Evolutionary conservation across 2,888 invertebrate genomes (phyloP).

Genomic region (Drosophila atroscutellata): DNA sequence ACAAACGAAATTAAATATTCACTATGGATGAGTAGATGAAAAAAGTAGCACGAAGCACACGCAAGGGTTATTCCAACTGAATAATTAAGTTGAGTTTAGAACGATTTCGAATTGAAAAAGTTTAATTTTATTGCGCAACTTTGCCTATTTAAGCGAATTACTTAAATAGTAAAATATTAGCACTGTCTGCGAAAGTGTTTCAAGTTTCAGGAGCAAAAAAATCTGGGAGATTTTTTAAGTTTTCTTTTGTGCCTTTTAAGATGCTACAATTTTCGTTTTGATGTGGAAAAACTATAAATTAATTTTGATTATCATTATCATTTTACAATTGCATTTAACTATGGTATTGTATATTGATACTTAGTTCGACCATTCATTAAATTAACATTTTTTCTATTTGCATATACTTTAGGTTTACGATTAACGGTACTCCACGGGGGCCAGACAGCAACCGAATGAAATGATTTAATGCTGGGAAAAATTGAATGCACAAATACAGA

Average conservation of each 20-base stretch:
- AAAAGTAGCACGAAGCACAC: conserved; percentile 36
- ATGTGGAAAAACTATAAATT: conserved; percentile 50
- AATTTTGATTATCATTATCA: conserved; percentile 70
- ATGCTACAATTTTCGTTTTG: conserved; percentile 35
- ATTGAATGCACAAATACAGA: not conserved
- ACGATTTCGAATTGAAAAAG: conserved; percentile 11
- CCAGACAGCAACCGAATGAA: conserved; percentile 24
- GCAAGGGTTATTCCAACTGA: not conserved
- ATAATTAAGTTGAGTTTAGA: not conserved
- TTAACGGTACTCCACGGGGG: conserved; percentile 38
- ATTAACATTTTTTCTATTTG: conserved; percentile 73
- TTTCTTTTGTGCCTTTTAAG: conserved; percentile 11
- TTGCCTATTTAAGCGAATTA: conserved; percentile 62
- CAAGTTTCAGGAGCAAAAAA: conserved; percentile 5
- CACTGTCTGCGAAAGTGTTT: conserved; percentile 24
- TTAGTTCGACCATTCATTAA: conserved; percentile 59
- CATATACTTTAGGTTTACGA: conserved; percentile 40
- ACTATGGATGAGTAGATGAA: conserved; percentile 59
- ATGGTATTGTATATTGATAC: conserved; percentile 62
- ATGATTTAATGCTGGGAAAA: conserved; percentile 4
- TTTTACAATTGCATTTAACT: conserved; percentile 74
- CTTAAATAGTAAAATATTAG: conserved; percentile 69
- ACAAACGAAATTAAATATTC: conserved; percentile 58
- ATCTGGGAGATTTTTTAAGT: not conserved
- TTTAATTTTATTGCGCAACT: conserved; percentile 45